Conservation (phyloP, 1,140 invertebrate genomes). For the Arctopsyche grandis region DNA sequence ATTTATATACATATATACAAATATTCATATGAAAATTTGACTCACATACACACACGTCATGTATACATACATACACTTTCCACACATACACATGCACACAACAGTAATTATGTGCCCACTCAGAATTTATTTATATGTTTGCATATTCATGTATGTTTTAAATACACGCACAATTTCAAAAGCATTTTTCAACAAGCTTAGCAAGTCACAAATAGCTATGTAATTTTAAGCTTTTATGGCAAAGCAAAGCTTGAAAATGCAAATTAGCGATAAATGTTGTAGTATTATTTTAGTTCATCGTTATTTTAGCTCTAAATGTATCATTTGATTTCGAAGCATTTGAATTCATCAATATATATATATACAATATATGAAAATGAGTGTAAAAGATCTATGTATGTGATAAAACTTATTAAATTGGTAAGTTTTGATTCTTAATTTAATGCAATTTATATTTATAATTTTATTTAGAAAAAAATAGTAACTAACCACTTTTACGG, state of each 20-base stretch:
- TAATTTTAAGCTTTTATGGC: slow-evolving; percentile 16
- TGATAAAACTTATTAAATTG: no score
- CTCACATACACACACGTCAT: not conserved
- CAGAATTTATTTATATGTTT: not conserved
- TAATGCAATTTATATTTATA: no score
- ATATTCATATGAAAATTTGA: not conserved
- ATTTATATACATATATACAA: not conserved
- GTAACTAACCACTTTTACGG: no score
- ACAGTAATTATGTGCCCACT: not conserved
- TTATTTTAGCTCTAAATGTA: no score
- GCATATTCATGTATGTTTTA: not conserved
- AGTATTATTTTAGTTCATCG: not conserved
- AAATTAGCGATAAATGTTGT: not conserved
- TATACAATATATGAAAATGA: no score
- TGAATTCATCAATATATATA: no score
- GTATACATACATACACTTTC: not conserved
- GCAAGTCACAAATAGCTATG: slow-evolving; percentile 23
- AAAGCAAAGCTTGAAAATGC: slow-evolving; percentile 33
- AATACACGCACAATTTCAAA: not conserved
- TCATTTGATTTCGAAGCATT: no score
- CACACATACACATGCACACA: not conserved
- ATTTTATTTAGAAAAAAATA: no score
- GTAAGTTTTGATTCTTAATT: no score
- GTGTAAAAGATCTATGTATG: no score
- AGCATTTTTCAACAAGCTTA: not conserved